These are phyloP conservation scores for Crenuchus spilurus DNA, from an alignment of 2,797 vertebrate species.

Conservation along the genomic window DNA sequence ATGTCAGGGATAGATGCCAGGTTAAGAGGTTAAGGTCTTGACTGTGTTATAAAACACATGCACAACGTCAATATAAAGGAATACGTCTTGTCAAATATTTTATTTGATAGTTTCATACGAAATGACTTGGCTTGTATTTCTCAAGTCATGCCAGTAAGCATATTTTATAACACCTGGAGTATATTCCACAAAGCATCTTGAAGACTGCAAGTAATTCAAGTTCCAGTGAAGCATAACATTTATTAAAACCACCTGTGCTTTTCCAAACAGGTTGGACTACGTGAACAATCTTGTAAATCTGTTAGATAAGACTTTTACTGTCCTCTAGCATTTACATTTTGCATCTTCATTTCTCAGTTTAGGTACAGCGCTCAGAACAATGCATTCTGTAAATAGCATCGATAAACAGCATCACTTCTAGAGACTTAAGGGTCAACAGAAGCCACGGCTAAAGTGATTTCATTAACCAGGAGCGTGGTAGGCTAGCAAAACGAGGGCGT, in stretches of 20 bases:
- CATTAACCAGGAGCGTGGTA: slow-evolving; percentile 50
- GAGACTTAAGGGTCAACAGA: slow-evolving; percentile 43
- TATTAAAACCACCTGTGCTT: no score
- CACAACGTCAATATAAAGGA: no score
- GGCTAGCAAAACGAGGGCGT: slow-evolving; percentile 41
- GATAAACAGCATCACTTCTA: slow-evolving; percentile 45
- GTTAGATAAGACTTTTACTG: background rate
- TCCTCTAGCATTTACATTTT: slow-evolving; percentile 9
- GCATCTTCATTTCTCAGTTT: slow-evolving; percentile 20
- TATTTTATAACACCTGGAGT: background rate
- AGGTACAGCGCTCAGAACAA: slow-evolving; percentile 33
- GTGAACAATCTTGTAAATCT: background rate
- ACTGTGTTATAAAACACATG: no score
- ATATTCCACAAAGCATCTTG: background rate
- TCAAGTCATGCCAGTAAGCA: background rate
- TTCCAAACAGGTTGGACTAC: background rate
- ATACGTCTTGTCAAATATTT: no score
- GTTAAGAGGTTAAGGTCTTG: no score
- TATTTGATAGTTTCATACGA: no score
- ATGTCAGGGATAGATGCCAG: no score
- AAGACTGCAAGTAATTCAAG: background rate
- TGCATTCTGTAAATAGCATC: slow-evolving; percentile 45
- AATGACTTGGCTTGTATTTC: no score
- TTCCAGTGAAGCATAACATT: background rate
- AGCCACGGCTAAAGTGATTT: slow-evolving; percentile 54